phyloP scores from a whole-genome alignment of 2,113 vertebrate species.

The Anseranas semipalmata region DNA sequence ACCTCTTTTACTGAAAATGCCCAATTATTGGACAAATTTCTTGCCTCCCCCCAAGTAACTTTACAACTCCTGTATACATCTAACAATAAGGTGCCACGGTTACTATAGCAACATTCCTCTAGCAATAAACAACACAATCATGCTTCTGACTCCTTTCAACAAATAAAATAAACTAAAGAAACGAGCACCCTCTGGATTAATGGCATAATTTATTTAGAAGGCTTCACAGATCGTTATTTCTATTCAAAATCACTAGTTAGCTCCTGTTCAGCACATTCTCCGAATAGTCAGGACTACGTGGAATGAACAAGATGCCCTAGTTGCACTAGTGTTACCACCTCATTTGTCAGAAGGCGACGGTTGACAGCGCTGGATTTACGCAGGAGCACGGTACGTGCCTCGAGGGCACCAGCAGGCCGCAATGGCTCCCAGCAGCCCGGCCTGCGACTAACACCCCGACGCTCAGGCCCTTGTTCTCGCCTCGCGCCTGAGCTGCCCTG shows the following conservation, averaged over 20 bases:
- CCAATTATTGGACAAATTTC: constrained; percentile 36
- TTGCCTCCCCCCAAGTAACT: constrained; percentile 41
- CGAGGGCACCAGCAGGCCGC: neutral
- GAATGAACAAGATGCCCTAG: neutral
- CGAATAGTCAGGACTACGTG: neutral
- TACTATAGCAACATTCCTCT: constrained; percentile 78
- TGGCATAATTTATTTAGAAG: constrained; percentile 68
- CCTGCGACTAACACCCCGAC: neutral
- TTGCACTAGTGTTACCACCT: neutral
- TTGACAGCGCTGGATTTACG: neutral
- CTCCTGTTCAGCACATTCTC: neutral
- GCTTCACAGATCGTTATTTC: constrained; percentile 11
- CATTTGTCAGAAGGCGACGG: neutral
- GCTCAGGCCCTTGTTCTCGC: neutral
- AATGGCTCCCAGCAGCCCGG: neutral
- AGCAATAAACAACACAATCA: constrained; percentile 68
- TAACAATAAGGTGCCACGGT: constrained; percentile 56
- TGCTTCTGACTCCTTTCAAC: constrained; percentile 51
- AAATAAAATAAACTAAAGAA: constrained; percentile 57
- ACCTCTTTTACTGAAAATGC: neutral
- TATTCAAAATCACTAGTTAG: constrained; percentile 16
- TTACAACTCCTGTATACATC: neutral
- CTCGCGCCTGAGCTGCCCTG: neutral
- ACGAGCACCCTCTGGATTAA: constrained; percentile 57
- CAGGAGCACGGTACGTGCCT: neutral